A percentile compares a stretch with the other conserved stretches of the same genome.
Evolutionary conservation across 1,140 invertebrate genomes (phyloP).

Genomic region (Caenorhabditis briggsae): DNA sequence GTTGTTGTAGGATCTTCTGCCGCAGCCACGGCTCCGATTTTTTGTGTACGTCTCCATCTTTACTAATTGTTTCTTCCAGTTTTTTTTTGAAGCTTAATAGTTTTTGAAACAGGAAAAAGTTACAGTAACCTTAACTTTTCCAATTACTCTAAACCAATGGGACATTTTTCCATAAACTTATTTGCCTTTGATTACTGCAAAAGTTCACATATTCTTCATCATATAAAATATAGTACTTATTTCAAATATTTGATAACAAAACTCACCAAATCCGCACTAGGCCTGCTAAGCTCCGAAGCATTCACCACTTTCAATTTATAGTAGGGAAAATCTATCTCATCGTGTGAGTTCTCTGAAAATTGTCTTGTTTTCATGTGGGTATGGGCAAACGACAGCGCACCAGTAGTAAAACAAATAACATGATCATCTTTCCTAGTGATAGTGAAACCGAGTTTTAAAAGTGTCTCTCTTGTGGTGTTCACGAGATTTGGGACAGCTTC

Average conservation of each 20-base stretch:
- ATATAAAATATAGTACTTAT: no score
- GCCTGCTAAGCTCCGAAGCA: neutral
- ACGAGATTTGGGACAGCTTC: conserved; percentile 32
- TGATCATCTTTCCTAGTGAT: conserved; percentile 50
- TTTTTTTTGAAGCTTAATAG: no score
- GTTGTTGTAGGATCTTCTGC: no score
- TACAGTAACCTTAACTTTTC: no score
- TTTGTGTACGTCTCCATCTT: no score
- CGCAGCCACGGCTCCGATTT: no score
- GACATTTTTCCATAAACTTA: no score
- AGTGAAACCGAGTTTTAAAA: conserved; percentile 41
- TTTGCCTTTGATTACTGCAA: neutral
- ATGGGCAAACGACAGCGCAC: neutral
- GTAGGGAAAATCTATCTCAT: conserved; percentile 8
- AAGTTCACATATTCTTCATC: no score
- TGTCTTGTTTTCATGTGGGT: neutral
- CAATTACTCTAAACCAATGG: no score
- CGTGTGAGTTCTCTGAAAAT: conserved; percentile 8
- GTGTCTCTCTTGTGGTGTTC: conserved; percentile 35
- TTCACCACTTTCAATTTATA: conserved; percentile 44
- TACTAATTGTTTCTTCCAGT: no score
- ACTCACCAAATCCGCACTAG: conserved; percentile 20
- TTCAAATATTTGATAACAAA: no score
- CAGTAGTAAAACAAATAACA: conserved; percentile 41
- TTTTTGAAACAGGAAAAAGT: no score